Percentiles rank a stretch among this genome's conserved stretches.
Evolutionary conservation across 2,113 vertebrate genomes (phyloP).

Genomic region (Notarius quadriscutis): DNA sequence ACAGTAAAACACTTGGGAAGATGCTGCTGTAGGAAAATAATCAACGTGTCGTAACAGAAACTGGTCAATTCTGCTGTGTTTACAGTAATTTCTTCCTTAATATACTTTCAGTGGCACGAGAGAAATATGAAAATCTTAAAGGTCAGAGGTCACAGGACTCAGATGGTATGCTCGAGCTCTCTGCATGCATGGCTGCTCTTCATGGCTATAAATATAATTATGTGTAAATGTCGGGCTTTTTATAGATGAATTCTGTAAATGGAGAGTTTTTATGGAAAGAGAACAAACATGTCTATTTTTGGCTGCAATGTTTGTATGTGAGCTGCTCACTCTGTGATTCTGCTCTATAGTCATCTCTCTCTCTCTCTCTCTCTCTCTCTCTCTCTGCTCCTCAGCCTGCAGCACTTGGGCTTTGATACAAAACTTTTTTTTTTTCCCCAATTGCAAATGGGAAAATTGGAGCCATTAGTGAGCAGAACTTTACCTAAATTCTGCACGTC

Average conservation of each 20-base stretch:
- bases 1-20: neutral
- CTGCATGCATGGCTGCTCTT: slow-evolving; percentile 36
- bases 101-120: neutral
- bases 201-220: neutral
- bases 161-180: slow-evolving; percentile 24
- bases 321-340: slow-evolving; percentile 34
- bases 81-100: neutral
- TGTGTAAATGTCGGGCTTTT: slow-evolving; percentile 28
- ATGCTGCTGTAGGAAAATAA: neutral
- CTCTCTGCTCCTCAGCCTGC: neutral
- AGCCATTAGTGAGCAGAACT: slow-evolving; percentile 10
- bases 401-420: neutral
- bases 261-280: slow-evolving; percentile 52
- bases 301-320: slow-evolving; percentile 53
- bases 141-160: slow-evolving; percentile 8
- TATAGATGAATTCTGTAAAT: slow-evolving; percentile 42
- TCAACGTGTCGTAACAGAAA: neutral
- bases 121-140: neutral
- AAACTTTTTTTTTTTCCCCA: neutral
- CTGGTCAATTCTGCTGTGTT: neutral
- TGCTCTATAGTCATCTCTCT: slow-evolving; percentile 17
- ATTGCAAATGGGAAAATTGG: neutral
- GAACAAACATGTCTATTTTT: slow-evolving; percentile 52
- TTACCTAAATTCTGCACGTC: slow-evolving; percentile 23
- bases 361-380: neutral